A percentile compares a stretch with the other conserved stretches of the same genome.
Conservation (phyloP, 2,888 invertebrate genomes). For the Tricholauxania praeusta region DNA sequence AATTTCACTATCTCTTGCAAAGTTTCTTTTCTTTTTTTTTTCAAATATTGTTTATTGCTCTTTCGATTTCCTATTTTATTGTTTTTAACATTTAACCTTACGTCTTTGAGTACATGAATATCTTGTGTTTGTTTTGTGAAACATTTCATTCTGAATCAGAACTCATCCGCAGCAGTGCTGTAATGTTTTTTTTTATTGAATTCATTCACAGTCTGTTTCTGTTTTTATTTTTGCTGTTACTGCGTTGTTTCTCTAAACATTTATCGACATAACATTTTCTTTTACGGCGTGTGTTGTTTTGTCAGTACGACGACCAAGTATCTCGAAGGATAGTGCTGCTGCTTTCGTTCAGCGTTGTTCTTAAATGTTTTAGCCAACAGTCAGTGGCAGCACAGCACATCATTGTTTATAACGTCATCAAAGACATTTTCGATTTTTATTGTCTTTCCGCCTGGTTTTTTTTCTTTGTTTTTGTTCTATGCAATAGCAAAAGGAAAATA, state of each 20-base stretch:
- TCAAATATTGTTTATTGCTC: conserved; percentile 26
- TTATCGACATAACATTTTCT: conserved; percentile 1
- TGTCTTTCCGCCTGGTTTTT: conserved; percentile 21
- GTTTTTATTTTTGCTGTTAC: conserved; percentile 11
- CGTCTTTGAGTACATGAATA: background rate
- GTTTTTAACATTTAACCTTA: conserved; percentile 26
- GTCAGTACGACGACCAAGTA: conserved; percentile 7
- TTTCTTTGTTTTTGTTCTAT: conserved; percentile 3
- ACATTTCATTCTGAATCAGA: conserved; percentile 21
- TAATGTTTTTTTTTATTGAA: conserved; percentile 5
- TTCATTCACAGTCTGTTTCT: conserved; percentile 9
- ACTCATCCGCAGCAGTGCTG: conserved; percentile 1
- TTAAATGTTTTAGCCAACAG: conserved; percentile 19
- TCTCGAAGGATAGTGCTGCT: conserved; percentile 1
- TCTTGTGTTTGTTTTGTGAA: conserved; percentile 32
- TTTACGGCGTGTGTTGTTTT: conserved; percentile 12
- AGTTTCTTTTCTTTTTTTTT: no score
- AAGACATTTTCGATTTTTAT: conserved; percentile 38
- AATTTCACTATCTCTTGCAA: no score
- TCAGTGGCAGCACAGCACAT: background rate
- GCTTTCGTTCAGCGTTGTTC: background rate
- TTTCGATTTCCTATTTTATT: conserved; percentile 17
- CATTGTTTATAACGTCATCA: conserved; percentile 45
- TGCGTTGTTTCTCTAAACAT: conserved; percentile 3
- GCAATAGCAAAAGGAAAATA: conserved; percentile 17